These are phyloP conservation scores for Nebria ingens DNA, from an alignment of 1,140 invertebrate species.

Conservation along the genomic window DNA sequence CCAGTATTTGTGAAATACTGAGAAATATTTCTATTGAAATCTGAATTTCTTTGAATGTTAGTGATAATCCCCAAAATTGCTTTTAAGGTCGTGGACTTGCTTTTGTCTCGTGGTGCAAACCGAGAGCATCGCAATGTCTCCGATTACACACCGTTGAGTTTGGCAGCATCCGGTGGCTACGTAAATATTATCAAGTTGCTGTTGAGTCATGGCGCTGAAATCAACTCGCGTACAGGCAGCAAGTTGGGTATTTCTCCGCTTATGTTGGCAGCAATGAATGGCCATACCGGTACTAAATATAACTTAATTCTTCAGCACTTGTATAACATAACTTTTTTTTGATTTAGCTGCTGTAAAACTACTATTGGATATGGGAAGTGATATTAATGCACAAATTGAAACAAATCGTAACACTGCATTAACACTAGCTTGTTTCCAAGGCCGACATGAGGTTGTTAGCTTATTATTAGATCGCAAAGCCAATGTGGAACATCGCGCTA, in stretches of 20 bases:
- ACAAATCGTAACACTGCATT: slow-evolving; percentile 98
- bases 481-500: slow-evolving; percentile 97
- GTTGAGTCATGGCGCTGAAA: slow-evolving; percentile 86
- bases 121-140: slow-evolving; percentile 99
- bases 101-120: slow-evolving; percentile 80
- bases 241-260: slow-evolving; percentile 97
- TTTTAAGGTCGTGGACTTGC: slow-evolving; percentile 89
- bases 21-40: too few relatives aligned
- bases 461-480: slow-evolving; percentile 92
- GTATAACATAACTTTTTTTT: slow-evolving; percentile 5
- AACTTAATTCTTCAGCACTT: slow-evolving; percentile 1
- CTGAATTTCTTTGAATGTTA: slow-evolving; percentile 12
- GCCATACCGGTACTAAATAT: slow-evolving; percentile 61
- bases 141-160: slow-evolving; percentile 95
- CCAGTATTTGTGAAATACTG: too few relatives aligned
- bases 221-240: slow-evolving; percentile 94
- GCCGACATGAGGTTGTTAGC: slow-evolving; percentile 94
- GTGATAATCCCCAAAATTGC: slow-evolving; percentile 46
- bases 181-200: slow-evolving; percentile 97
- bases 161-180: slow-evolving; percentile 96
- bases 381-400: slow-evolving; percentile 99
- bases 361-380: slow-evolving; percentile 93
- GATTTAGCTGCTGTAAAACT: slow-evolving; percentile 68
- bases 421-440: slow-evolving; percentile 98
- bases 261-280: slow-evolving; percentile 99